Evolutionary conservation across 2,113 vertebrate species (phyloP).

Genomic region (Heptranchias perlo): DNA sequence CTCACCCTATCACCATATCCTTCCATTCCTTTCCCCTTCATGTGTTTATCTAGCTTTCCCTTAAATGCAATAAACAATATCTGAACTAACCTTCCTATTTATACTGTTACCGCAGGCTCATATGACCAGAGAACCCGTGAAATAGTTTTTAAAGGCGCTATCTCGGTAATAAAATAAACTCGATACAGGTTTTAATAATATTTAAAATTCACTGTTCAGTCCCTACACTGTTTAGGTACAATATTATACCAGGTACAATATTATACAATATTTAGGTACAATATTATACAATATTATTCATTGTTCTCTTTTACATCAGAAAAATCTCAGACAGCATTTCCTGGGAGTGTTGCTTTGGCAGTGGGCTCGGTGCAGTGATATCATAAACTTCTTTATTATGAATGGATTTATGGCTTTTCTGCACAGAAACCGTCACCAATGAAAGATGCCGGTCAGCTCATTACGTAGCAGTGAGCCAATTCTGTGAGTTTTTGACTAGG

Average conservation of each 20-base stretch:
- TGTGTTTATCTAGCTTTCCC: background rate
- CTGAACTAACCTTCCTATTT: background rate
- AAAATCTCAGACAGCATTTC: background rate
- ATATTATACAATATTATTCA: background rate
- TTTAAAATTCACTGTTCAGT: background rate
- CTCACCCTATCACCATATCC: background rate
- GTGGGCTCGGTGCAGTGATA: background rate
- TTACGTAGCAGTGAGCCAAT: background rate
- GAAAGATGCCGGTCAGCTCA: background rate
- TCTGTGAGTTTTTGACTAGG: background rate
- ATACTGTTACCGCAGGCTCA: background rate
- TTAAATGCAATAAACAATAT: background rate
- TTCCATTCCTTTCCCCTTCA: background rate
- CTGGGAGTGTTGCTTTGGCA: too few relatives aligned
- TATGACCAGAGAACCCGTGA: background rate
- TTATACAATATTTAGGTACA: too few relatives aligned
- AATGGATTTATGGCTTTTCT: background rate
- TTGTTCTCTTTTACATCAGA: background rate
- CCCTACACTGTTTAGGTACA: background rate
- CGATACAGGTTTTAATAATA: background rate
- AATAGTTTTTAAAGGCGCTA: background rate
- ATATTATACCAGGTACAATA: background rate
- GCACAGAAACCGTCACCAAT: background rate
- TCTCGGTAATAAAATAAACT: background rate
- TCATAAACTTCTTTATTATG: background rate